Evolutionary conservation across 2,888 invertebrate genomes (phyloP).

Genomic region (Drosophila siamana): DNA sequence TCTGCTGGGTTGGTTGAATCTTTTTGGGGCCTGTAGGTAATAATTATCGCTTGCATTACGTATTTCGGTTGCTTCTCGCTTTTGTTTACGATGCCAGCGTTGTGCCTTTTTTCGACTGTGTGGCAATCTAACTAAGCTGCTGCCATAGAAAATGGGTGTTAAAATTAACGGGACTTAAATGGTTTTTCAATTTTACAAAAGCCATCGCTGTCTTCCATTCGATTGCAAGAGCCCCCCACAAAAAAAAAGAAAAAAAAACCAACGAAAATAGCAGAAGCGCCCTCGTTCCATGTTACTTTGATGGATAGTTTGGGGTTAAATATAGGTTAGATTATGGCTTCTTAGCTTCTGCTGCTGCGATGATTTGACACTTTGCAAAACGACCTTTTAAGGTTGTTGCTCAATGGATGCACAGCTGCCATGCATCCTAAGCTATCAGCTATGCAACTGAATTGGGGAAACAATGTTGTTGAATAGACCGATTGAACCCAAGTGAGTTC

Average conservation of each 20-base stretch:
- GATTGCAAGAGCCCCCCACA: constrained; percentile 59
- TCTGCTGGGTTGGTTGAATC: constrained; percentile 42
- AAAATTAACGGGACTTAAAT: constrained; percentile 78
- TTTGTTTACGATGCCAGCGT: constrained; percentile 66
- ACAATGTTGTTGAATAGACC: constrained; percentile 33
- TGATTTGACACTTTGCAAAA: constrained; percentile 77
- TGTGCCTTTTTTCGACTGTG: constrained; percentile 37
- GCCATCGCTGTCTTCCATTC: constrained; percentile 45
- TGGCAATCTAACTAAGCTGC: constrained; percentile 60
- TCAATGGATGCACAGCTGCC: constrained; percentile 43
- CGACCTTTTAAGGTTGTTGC: constrained; percentile 80
- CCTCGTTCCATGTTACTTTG: constrained; percentile 61
- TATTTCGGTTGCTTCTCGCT: constrained; percentile 73
- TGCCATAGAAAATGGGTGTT: constrained; percentile 77
- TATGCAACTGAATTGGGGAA: constrained; percentile 30
- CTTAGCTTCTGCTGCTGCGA: constrained; percentile 52
- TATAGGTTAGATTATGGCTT: constrained; percentile 76
- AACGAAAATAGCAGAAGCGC: constrained; percentile 44
- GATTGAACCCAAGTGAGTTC: constrained; percentile 46
- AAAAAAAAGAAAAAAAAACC: constrained; percentile 25
- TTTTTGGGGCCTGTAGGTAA: constrained; percentile 65
- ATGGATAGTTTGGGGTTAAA: constrained; percentile 82
- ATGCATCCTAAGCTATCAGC: constrained; percentile 16
- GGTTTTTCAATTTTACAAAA: constrained; percentile 77
- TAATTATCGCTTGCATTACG: constrained; percentile 81